These are phyloP conservation scores for Caenorhabditis wallacei DNA, from an alignment of 2,888 invertebrate species.

Conservation along the genomic window DNA sequence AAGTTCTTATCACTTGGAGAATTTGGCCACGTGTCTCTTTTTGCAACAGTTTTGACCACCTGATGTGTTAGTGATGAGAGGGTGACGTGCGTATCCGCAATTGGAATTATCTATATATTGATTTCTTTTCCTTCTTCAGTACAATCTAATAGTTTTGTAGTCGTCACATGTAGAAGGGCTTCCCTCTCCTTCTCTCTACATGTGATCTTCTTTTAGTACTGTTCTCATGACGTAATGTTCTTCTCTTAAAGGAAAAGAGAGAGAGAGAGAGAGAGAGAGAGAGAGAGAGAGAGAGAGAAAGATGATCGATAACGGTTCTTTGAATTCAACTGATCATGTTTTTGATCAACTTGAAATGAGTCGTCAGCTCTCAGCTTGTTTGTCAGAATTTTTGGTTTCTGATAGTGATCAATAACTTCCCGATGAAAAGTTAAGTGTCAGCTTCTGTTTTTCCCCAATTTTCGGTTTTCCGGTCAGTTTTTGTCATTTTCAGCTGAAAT, in stretches of 20 bases:
- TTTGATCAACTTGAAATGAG: too few species aligned
- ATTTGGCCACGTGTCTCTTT: too few species aligned
- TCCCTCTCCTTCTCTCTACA: too few species aligned
- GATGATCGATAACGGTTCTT: conserved; percentile 16
- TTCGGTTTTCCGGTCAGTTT: too few species aligned
- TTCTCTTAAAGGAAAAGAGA: neutral
- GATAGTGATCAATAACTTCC: too few species aligned
- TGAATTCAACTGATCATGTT: too few species aligned
- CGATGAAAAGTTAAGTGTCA: too few species aligned
- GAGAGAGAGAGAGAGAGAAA: neutral
- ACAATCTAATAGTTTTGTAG: neutral
- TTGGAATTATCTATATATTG: neutral
- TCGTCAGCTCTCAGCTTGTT: too few species aligned
- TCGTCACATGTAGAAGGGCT: conserved; percentile 38
- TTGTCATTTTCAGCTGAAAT: too few species aligned
- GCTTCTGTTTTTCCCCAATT: too few species aligned
- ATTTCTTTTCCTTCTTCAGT: neutral
- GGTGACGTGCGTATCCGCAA: conserved; percentile 11
- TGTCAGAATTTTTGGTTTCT: too few species aligned
- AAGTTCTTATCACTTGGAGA: too few species aligned
- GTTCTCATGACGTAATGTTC: conserved; percentile 59
- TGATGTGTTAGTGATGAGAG: conserved; percentile 13
- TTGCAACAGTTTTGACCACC: conserved; percentile 7
- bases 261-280: neutral
- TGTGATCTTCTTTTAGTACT: conserved; percentile 35